Percentiles rank a stretch among this genome's conserved stretches.
Conservation (phyloP, 1,140 invertebrate genomes). For the Phenacoccus solenopsis region DNA sequence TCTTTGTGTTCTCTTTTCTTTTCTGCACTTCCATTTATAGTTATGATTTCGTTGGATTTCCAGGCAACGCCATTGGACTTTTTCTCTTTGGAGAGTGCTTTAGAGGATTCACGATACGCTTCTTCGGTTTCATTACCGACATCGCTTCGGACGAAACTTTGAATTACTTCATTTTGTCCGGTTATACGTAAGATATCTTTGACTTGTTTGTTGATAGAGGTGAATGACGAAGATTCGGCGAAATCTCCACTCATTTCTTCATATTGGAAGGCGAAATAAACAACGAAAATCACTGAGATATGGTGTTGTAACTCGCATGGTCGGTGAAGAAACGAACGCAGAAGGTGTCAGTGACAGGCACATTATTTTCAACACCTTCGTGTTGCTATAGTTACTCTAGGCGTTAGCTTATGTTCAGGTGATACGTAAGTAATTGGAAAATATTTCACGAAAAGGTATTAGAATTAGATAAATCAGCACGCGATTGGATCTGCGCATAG, state of each 20-base stretch:
- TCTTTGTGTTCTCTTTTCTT: not conserved
- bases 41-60: slow-evolving; percentile 5
- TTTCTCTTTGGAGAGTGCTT: slow-evolving; percentile 19
- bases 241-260: not conserved
- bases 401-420: not conserved
- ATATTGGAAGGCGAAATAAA: not conserved
- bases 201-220: slow-evolving; percentile 23
- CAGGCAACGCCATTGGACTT: slow-evolving; percentile 21
- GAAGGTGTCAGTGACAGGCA: not conserved
- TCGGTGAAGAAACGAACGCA: not conserved
- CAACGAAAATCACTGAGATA: not conserved
- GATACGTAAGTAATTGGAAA: not conserved
- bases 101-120: not conserved
- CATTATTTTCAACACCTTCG: not conserved
- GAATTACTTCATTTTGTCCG: slow-evolving; percentile 28
- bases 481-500: not conserved
- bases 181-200: slow-evolving; percentile 26
- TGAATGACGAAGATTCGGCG: slow-evolving; percentile 22
- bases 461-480: not conserved
- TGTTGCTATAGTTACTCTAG: not conserved
- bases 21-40: slow-evolving; percentile 6
- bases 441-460: no score
- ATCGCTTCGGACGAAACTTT: slow-evolving; percentile 27
- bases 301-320: not conserved
- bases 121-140: slow-evolving; percentile 17